A percentile compares a stretch with the other conserved stretches of the same genome.
Conservation (phyloP, 2,888 invertebrate genomes). For the Dicyrtoma fusca region DNA sequence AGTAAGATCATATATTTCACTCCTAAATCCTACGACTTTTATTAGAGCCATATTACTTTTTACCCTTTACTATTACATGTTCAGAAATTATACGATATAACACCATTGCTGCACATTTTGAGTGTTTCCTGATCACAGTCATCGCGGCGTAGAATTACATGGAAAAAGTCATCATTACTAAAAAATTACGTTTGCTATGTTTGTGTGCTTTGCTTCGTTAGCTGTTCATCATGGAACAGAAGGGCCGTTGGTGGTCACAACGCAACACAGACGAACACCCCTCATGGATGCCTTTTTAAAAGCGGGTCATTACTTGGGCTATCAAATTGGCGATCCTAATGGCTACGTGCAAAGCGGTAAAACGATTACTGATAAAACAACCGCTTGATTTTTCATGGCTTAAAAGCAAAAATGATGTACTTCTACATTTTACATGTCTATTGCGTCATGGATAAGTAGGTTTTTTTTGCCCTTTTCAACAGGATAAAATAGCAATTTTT, state of each 20-base stretch:
- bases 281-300: constrained; percentile 44
- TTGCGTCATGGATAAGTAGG: no score
- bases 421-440: no score
- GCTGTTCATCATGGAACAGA: constrained; percentile 47
- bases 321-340: constrained; percentile 49
- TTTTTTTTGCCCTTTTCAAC: no score
- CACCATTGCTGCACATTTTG: no score
- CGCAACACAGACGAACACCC: constrained; percentile 41
- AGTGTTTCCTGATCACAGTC: not conserved
- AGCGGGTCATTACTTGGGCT: constrained; percentile 48
- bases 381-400: no score
- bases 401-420: no score
- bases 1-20: constrained; percentile 34
- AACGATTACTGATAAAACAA: no score
- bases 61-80: no score
- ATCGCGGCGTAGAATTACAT: not conserved
- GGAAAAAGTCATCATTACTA: no score
- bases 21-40: no score
- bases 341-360: constrained; percentile 47
- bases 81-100: no score
- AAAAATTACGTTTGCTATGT: not conserved
- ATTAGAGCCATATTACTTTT: not conserved
- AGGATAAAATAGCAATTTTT: no score
- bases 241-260: constrained; percentile 48
- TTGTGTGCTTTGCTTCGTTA: not conserved